Percentiles rank a stretch among this genome's conserved stretches.
phyloP scores from a whole-genome alignment of 2,113 vertebrate species.

The Hemiscyllium ocellatum region DNA sequence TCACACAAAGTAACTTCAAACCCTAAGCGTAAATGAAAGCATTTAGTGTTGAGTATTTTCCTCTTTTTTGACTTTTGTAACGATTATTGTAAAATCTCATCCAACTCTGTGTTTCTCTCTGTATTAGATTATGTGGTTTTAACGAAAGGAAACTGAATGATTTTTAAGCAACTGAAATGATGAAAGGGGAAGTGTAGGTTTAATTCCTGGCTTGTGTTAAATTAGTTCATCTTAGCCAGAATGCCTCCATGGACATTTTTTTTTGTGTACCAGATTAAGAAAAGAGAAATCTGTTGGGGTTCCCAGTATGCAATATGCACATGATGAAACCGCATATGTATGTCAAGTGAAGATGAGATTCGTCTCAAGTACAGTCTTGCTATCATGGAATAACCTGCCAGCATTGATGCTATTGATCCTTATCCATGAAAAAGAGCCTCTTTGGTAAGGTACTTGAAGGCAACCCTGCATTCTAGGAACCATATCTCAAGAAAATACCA shows the following conservation, averaged over 20 bases:
- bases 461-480: not conserved
- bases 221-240: not conserved
- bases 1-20: not conserved
- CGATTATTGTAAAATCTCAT: not conserved
- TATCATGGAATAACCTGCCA: not conserved
- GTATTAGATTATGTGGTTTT: not conserved
- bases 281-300: not conserved
- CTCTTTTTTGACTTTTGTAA: not conserved
- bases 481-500: not conserved
- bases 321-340: not conserved
- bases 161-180: not conserved
- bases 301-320: not conserved
- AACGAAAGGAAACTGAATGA: not conserved
- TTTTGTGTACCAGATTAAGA: not conserved
- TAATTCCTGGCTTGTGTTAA: not conserved
- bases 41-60: not conserved
- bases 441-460: not conserved
- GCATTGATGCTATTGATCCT: not conserved
- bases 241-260: not conserved
- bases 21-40: not conserved
- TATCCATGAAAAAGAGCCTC: not conserved
- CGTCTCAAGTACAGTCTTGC: not conserved
- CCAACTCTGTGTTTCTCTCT: not conserved
- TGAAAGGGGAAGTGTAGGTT: not conserved
- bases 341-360: not conserved